Base-by-base conservation (phyloP, 2,797 vertebrate genomes). In the Paguma larvata region DNA sequence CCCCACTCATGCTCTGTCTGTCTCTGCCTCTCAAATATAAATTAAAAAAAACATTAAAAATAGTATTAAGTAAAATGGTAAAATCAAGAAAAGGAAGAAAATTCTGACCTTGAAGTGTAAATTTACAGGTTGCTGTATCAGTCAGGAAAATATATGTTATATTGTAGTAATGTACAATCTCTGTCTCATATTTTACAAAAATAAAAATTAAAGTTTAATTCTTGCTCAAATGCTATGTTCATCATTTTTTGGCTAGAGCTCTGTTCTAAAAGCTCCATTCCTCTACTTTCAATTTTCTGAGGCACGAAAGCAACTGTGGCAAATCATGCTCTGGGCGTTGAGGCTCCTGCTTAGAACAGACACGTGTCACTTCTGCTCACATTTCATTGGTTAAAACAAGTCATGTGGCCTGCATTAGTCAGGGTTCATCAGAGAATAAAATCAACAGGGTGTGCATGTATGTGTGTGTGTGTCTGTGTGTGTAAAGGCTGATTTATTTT, bases 61-160 rank as follows among this genome's bases (percentile, higher is more conserved):
- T 25, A 44, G 23, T 75, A 65, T 85, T 80, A 84, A 30, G 14
- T 70, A 11, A 44, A 95, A 85, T 18, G 63, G 23, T 80, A 91
- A 94, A 84, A 88, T 19, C 30, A 30, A 80, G 13, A 5, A 96
- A 19, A 15, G 30, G 44, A 91, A 91, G 44, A 91, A 93, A 38
- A 91, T 59, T 59, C 32, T 96, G 62, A 85, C n/a, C 11, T 23
- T 85, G 67, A 85, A 38, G 16, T 70, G 0, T 62, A 95, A 51
- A 89, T 73, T 78, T 83, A 92, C 46, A 86, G 34, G 25, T 32
- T 78, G 15, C 62, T 59, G 5, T 78, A 65, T 51, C 16, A 85
- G 46, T 70, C 38, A 38, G 23, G 23, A 96, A 91, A 96, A 85
- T 77, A 63, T 59, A 89, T 15, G 38, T 95, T 59, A 56, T 82